Evolutionary conservation across 2,888 invertebrate genomes (phyloP).

Genomic region (Microplitis deprimator): DNA sequence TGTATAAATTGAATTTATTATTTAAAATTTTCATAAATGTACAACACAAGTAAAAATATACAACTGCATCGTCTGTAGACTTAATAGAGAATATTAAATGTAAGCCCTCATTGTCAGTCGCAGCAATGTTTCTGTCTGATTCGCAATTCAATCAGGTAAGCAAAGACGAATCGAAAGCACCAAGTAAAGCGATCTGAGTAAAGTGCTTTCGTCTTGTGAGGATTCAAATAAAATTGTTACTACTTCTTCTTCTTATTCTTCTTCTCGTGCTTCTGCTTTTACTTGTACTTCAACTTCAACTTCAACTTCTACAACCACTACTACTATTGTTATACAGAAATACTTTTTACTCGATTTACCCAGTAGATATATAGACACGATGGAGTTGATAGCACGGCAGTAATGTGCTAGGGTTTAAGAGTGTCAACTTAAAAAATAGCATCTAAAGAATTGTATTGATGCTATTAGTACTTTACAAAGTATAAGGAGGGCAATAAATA

Average conservation of each 20-base stretch:
- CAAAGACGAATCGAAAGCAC: constrained; percentile 32
- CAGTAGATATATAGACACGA: background rate
- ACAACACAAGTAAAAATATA: constrained; percentile 35
- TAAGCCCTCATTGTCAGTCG: constrained; percentile 50
- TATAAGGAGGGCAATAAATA: no score
- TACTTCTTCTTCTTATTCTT: background rate
- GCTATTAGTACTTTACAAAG: no score
- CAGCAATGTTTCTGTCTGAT: constrained; percentile 28
- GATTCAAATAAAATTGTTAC: constrained; percentile 16
- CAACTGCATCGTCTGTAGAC: constrained; percentile 50
- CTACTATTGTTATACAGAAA: background rate
- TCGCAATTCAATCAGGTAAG: constrained; percentile 38
- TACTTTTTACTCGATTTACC: no score
- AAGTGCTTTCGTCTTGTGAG: constrained; percentile 18
- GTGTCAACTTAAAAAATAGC: background rate
- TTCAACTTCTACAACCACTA: background rate
- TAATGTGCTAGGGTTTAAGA: background rate
- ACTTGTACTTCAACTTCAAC: background rate
- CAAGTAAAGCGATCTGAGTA: constrained; percentile 13
- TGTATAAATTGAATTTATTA: no score
- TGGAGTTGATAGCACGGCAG: background rate
- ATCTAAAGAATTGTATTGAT: no score
- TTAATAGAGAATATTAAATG: constrained; percentile 43
- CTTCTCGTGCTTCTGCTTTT: background rate
- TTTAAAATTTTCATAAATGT: no score